These are phyloP conservation scores for Limnephilus marmoratus DNA, from an alignment of 2,888 invertebrate species.

Conservation along the genomic window DNA sequence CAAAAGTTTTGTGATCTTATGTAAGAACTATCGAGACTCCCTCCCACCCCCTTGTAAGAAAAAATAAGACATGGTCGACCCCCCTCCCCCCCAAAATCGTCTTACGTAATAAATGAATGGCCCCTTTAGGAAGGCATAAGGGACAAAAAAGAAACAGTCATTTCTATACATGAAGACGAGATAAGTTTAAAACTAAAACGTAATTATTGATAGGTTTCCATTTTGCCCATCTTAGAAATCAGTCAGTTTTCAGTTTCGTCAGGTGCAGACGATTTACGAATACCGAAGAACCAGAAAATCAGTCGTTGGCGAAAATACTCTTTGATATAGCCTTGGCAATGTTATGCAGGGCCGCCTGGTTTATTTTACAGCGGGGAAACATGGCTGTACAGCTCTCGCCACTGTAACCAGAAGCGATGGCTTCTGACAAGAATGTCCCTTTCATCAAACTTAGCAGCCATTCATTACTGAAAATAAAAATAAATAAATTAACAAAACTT, in stretches of 20 bases:
- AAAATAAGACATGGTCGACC: too few relatives aligned
- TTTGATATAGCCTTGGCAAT: constrained; percentile 44
- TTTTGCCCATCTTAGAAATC: not conserved
- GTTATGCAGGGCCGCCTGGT: constrained; percentile 67
- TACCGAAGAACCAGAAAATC: not conserved
- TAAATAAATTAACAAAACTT: not conserved
- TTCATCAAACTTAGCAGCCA: constrained; percentile 74
- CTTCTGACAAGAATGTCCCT: constrained; percentile 75
- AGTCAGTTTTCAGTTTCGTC: not conserved
- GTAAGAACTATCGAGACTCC: too few relatives aligned
- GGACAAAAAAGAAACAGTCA: too few relatives aligned
- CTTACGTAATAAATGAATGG: too few relatives aligned
- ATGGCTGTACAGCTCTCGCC: constrained; percentile 72
- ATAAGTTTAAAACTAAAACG: not conserved
- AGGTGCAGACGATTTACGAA: not conserved
- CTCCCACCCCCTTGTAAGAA: too few relatives aligned
- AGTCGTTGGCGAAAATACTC: constrained; percentile 30
- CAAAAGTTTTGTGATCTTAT: too few relatives aligned
- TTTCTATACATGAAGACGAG: too few relatives aligned
- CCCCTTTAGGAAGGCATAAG: too few relatives aligned
- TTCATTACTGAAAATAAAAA: constrained; percentile 72
- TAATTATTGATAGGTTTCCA: not conserved
- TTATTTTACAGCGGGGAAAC: constrained; percentile 72
- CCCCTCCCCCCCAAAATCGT: too few relatives aligned
- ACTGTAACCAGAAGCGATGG: constrained; percentile 72